A percentile compares a stretch with the other conserved stretches of the same genome.
phyloP scores from a whole-genome alignment of 2,888 invertebrate genomes.

The Seira ritae region DNA sequence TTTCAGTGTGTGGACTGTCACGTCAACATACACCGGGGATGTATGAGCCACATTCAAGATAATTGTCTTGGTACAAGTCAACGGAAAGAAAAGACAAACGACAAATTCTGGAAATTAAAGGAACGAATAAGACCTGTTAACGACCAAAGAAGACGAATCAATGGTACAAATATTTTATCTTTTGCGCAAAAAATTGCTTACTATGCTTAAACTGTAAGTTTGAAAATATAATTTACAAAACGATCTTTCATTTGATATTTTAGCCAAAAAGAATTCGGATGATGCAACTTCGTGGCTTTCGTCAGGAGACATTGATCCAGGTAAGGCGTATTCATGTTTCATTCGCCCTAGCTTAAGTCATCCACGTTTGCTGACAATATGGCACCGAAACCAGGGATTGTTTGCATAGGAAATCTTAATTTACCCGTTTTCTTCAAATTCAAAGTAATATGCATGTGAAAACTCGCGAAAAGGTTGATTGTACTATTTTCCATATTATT shows the following conservation, averaged over 20 bases:
- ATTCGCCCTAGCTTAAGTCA: background rate
- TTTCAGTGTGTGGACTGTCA: conserved; percentile 96
- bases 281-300: conserved; percentile 55
- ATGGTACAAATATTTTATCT: conserved; percentile 19
- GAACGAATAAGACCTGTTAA: conserved; percentile 80
- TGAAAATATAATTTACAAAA: background rate
- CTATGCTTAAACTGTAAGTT: background rate
- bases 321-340: no score
- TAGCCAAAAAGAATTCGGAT: conserved; percentile 50
- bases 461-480: no score
- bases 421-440: no score
- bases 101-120: conserved; percentile 85
- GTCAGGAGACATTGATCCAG: conserved; percentile 59
- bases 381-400: no score
- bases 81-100: conserved; percentile 81
- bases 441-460: no score
- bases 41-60: conserved; percentile 87
- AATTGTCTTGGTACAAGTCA: conserved; percentile 82
- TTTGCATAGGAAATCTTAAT: no score
- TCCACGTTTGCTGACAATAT: conserved; percentile 39
- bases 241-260: no score
- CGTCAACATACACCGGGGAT: conserved; percentile 89
- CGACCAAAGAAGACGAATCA: conserved; percentile 75
- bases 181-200: background rate
- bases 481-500: no score